Conservation (phyloP, 2,888 invertebrate species). For the Macrosoma leucophasiata region DNA sequence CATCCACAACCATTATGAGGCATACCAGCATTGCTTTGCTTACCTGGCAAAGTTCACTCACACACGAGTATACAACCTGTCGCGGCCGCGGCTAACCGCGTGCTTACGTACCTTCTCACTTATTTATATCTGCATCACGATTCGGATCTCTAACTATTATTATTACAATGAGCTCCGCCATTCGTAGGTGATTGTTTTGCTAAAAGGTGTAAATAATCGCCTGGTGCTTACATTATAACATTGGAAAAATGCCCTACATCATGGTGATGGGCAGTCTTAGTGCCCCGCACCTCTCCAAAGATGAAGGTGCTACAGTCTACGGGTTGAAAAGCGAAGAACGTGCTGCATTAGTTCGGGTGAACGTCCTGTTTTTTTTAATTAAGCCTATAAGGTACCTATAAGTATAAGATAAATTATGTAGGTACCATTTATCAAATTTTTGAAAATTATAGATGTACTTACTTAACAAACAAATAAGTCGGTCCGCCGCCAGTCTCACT, state of each 20-base stretch:
- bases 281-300: conserved; percentile 60
- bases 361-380: too few relatives aligned
- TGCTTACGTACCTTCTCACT: conserved; percentile 30
- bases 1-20: conserved; percentile 23
- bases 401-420: background rate
- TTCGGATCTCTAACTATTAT: conserved; percentile 6
- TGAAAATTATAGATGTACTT: too few relatives aligned
- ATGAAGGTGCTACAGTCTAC: conserved; percentile 65
- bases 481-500: too few relatives aligned
- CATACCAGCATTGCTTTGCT: conserved; percentile 32
- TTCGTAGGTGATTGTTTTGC: conserved; percentile 36
- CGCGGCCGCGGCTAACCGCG: conserved; percentile 35
- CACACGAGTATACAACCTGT: conserved; percentile 48
- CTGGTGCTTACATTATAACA: conserved; percentile 14
- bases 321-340: conserved; percentile 68
- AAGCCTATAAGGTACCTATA: background rate
- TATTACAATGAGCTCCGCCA: conserved; percentile 38
- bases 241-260: conserved; percentile 61
- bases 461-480: too few relatives aligned
- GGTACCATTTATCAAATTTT: too few relatives aligned
- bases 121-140: conserved; percentile 8
- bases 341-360: conserved; percentile 37
- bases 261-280: conserved; percentile 70
- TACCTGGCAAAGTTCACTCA: conserved; percentile 57
- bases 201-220: conserved; percentile 9